Evolutionary conservation across 2,113 vertebrate genomes (phyloP).

Genomic region (Nettapus auritus): DNA sequence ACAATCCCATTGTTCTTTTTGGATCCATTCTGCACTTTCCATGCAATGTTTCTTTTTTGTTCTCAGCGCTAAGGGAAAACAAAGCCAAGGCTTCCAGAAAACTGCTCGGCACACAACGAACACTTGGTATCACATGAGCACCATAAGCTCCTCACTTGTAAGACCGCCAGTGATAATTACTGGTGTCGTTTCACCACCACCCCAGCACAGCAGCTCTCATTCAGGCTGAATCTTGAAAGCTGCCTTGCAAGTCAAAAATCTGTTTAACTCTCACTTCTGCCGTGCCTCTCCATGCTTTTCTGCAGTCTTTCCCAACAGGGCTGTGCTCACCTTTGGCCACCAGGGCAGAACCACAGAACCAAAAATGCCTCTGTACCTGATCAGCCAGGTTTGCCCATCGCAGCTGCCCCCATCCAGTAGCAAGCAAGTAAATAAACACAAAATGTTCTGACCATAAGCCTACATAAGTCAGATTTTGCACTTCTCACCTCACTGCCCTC

Average conservation of each 20-base stretch:
- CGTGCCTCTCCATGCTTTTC: not conserved
- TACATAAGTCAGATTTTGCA: not conserved
- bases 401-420: not conserved
- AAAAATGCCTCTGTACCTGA: not conserved
- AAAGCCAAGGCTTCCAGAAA: conserved; percentile 48
- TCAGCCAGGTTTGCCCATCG: not conserved
- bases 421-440: not conserved
- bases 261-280: not conserved
- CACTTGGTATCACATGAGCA: conserved; percentile 22
- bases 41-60: conserved; percentile 72
- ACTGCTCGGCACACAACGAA: not conserved
- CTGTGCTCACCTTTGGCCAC: not conserved
- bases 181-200: not conserved
- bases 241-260: not conserved
- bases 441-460: not conserved
- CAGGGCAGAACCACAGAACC: not conserved
- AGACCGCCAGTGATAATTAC: conserved; percentile 29
- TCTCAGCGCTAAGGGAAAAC: conserved; percentile 3
- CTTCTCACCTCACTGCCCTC: not conserved
- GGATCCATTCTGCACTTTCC: conserved; percentile 66
- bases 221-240: not conserved
- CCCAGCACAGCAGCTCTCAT: not conserved
- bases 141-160: conserved; percentile 21
- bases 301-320: not conserved
- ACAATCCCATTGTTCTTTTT: conserved; percentile 71